A percentile compares a stretch with the other conserved stretches of the same genome.
Conservation (phyloP, 2,797 vertebrate species). For the Galagoides demidoff region DNA sequence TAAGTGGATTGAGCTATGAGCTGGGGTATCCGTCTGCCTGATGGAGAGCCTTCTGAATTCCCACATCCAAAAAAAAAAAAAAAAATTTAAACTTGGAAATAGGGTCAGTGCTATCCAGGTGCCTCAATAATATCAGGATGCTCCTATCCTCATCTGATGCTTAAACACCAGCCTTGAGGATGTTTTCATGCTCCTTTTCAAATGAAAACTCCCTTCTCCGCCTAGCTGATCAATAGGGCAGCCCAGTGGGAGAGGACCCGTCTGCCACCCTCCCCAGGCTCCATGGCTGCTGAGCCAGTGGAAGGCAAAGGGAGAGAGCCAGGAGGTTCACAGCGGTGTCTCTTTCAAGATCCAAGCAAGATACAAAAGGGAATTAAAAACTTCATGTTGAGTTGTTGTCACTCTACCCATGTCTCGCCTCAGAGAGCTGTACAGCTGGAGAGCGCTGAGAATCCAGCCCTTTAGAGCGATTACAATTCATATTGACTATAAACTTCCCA, state of each 20-base stretch:
- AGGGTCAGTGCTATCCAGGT: not conserved
- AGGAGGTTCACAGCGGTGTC: slow-evolving; percentile 74
- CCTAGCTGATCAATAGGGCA: not conserved
- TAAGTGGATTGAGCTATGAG: not conserved
- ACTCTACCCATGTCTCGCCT: slow-evolving; percentile 51
- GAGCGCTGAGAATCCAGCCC: slow-evolving; percentile 67
- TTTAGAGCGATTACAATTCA: slow-evolving; percentile 70
- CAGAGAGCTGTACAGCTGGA: slow-evolving; percentile 71
- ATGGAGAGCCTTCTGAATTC: not conserved
- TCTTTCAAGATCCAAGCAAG: slow-evolving; percentile 62
- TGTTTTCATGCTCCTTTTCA: not conserved
- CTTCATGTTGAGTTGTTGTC: slow-evolving; percentile 66
- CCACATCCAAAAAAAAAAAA: not conserved
- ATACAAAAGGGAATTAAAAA: slow-evolving; percentile 73
- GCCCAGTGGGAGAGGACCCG: not conserved
- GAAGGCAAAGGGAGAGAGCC: slow-evolving; percentile 43
- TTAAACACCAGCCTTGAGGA: not conserved
- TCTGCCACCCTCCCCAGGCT: not conserved
- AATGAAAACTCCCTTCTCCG: not conserved
- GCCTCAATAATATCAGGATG: not conserved
- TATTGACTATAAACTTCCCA: slow-evolving; percentile 73
- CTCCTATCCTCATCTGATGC: not conserved
- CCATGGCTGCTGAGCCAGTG: not conserved
- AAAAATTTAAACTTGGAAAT: not conserved
- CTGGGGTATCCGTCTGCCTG: not conserved